Base-by-base conservation (phyloP, 2,797 vertebrate species). In the Micromesistius poutassou region DNA sequence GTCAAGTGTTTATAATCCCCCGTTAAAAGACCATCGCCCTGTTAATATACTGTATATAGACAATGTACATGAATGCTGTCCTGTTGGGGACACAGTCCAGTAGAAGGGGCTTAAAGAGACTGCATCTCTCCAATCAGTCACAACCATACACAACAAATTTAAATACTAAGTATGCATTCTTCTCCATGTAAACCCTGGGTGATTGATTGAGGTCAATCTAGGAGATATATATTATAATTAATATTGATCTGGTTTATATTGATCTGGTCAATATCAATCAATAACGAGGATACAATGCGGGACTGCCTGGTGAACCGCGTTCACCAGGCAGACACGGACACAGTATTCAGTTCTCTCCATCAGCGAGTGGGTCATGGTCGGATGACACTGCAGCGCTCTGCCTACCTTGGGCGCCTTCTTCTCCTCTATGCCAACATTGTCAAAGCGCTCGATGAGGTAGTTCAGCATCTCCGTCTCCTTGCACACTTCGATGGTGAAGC, bases 361-460 rank as follows among this genome's bases (percentile, higher is more conserved):
- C 42, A 16, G 42, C 42, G 14, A 13, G 13, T 14, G 12, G 80
- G 30, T 42, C 46, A 12, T 30, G 30, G 40, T 46, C 42, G 4
- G 68, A 10, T n/a, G 25, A 35, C 35, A 22, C 36, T 22, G 19
- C 40, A 2, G 19, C 73, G 80, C 7, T 74, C 28, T 42, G 8
- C 12, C 22, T 93, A 98, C 98, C 97, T 98, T 99, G 91, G 98
- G 98, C 90, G 97, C 96, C 94, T 98, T 99, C 81, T 97, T 96
- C 91, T 98, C 97, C 89, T 99, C 98, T 94, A 99, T 99, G 89
- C 98, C 97, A 93, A 99, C 97, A 87, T 97, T 96, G 94, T 99
- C 98, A 92, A 99, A 99, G 91, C 98, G 98, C 94, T 99, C 98
- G 40, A 99, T 99, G 98, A 99, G 98, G 98, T 99, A 99, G 97